Conservation (phyloP, 2,797 vertebrate genomes). For the Amniataba percoides region DNA sequence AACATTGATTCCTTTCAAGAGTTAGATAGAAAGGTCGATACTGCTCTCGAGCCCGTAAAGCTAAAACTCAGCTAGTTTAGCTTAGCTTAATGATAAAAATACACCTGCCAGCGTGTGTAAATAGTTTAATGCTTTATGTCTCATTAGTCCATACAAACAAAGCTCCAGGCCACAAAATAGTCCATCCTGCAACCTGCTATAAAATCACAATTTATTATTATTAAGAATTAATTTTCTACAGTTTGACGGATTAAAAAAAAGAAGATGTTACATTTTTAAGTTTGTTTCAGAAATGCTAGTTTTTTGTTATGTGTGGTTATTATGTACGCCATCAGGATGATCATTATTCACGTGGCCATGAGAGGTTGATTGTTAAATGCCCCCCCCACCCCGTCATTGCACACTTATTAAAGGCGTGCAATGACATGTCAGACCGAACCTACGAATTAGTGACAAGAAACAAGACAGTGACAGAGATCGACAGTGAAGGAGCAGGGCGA, state of each 20-base stretch:
- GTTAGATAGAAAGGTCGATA: neutral
- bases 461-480: neutral
- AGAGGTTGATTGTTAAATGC: neutral
- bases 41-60: neutral
- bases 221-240: too few species aligned
- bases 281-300: neutral
- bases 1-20: neutral
- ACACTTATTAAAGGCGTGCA: slow-evolving; percentile 13
- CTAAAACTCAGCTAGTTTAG: neutral
- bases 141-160: too few species aligned
- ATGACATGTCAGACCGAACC: slow-evolving; percentile 20
- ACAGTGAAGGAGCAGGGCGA: slow-evolving; percentile 11
- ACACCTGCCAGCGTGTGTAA: neutral
- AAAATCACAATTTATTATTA: neutral
- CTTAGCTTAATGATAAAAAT: neutral
- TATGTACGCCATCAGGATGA: neutral
- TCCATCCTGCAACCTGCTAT: too few species aligned
- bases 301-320: neutral
- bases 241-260: neutral
- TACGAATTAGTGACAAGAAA: slow-evolving; percentile 27
- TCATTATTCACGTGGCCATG: slow-evolving; percentile 1
- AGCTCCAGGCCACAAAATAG: neutral
- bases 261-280: neutral
- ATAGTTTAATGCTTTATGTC: neutral
- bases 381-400: too few species aligned